phyloP scores from a whole-genome alignment of 2,888 invertebrate species.

The Arenicola marina region DNA sequence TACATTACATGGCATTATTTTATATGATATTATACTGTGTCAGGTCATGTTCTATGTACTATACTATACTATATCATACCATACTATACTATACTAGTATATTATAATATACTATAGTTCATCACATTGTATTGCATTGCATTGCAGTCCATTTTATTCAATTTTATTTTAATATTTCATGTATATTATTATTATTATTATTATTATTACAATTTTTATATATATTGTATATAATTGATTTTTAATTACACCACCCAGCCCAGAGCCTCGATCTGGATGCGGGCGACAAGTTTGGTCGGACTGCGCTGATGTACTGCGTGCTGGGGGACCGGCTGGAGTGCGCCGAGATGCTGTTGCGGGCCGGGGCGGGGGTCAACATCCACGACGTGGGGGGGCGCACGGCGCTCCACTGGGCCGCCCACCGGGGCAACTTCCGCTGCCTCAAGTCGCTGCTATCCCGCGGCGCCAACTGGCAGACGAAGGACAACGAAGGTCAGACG shows the following conservation, averaged over 20 bases:
- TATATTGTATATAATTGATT: slow-evolving; percentile 1
- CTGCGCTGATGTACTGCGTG: slow-evolving; percentile 60
- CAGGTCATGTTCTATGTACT: no score
- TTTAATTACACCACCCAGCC: slow-evolving; percentile 1
- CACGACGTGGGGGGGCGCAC: slow-evolving; percentile 58
- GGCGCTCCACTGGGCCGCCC: slow-evolving; percentile 61
- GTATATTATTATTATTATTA: no score
- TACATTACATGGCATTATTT: no score
- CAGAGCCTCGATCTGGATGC: slow-evolving; percentile 40
- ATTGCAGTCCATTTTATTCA: not conserved
- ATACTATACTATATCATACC: no score
- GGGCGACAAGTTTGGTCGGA: slow-evolving; percentile 60
- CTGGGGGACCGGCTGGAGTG: slow-evolving; percentile 59
- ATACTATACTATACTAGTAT: no score
- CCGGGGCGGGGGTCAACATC: slow-evolving; percentile 55
- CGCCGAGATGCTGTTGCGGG: slow-evolving; percentile 57
- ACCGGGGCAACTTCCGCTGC: slow-evolving; percentile 57
- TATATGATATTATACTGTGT: no score
- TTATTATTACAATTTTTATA: no score
- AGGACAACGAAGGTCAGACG: slow-evolving; percentile 59
- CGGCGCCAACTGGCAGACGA: slow-evolving; percentile 55
- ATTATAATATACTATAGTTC: no score
- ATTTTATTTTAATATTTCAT: not conserved
- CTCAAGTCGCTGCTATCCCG: slow-evolving; percentile 52
- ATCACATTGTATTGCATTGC: no score